Evolutionary conservation across 2,113 vertebrate species (phyloP).

Genomic region (Pterocles orientalis): DNA sequence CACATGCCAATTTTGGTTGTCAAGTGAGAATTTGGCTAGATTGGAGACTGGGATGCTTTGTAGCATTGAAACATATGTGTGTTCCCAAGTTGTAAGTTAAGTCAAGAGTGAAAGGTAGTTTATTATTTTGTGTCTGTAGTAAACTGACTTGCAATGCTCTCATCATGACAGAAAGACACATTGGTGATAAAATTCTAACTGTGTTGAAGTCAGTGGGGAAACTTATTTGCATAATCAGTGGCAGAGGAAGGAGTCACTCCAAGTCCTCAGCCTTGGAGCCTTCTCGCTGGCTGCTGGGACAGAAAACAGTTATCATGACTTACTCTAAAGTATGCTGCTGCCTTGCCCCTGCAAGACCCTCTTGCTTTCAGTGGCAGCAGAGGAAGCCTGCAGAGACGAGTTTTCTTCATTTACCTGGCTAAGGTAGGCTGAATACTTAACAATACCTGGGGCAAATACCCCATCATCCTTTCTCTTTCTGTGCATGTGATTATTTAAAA

Average conservation of each 20-base stretch:
- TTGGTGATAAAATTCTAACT: background rate
- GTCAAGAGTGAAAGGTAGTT: background rate
- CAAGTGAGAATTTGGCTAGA: background rate
- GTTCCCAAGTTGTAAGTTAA: background rate
- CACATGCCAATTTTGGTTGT: background rate
- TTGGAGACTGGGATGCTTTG: background rate
- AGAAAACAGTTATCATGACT: background rate
- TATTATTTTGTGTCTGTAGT: background rate
- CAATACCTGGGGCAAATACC: background rate
- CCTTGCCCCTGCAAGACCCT: background rate
- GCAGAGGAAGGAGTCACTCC: background rate
- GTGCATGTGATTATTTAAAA: background rate
- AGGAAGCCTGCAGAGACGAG: background rate
- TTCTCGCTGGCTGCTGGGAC: background rate
- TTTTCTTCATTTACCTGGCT: background rate
- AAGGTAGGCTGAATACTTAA: background rate
- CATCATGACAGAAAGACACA: background rate
- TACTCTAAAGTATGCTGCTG: background rate
- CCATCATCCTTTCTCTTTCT: background rate
- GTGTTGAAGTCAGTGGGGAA: background rate
- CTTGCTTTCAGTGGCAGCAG: background rate
- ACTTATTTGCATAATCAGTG: accelerated
- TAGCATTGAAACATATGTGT: background rate
- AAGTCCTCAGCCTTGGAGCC: background rate
- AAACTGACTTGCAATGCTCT: background rate